Percentiles rank a stretch among this genome's conserved stretches.
These are phyloP conservation scores for Vulpes lagopus DNA, from an alignment of 2,113 vertebrate species.

Conservation along the genomic window DNA sequence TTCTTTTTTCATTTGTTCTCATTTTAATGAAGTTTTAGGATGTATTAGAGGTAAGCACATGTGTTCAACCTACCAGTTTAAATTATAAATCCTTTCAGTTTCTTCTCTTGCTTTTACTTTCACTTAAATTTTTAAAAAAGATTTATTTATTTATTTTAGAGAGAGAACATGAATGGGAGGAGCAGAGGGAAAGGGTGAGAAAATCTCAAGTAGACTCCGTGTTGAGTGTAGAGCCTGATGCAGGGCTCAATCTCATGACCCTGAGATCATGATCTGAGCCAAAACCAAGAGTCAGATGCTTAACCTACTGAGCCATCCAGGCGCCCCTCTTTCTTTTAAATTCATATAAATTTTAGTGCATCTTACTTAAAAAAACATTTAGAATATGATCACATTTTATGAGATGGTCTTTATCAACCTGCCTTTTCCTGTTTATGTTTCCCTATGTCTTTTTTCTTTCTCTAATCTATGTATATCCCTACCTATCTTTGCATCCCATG, in stretches of 20 bases:
- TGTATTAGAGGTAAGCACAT: not conserved
- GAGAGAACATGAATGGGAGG: not conserved
- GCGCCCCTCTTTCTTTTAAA: no score
- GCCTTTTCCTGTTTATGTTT: not conserved
- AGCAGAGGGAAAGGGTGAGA: not conserved
- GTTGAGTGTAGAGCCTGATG: not conserved
- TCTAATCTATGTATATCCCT: not conserved
- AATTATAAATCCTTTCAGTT: not conserved
- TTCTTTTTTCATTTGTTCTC: not conserved
- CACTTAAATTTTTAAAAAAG: not conserved
- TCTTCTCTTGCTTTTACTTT: conserved; percentile 19
- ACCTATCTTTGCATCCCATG: not conserved
- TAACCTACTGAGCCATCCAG: no score
- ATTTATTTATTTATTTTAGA: not conserved
- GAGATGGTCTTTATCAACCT: not conserved
- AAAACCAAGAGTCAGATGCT: not conserved
- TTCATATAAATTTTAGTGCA: no score
- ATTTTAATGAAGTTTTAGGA: not conserved
- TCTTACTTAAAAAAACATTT: not conserved
- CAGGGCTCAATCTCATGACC: not conserved
- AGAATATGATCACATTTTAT: conserved; percentile 20
- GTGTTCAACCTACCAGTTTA: not conserved
- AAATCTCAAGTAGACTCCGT: not conserved
- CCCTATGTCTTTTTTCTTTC: not conserved
- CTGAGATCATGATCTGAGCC: not conserved